These are phyloP conservation scores for Acanthosoma haemorrhoidale DNA, from an alignment of 2,888 invertebrate species.

Conservation along the genomic window DNA sequence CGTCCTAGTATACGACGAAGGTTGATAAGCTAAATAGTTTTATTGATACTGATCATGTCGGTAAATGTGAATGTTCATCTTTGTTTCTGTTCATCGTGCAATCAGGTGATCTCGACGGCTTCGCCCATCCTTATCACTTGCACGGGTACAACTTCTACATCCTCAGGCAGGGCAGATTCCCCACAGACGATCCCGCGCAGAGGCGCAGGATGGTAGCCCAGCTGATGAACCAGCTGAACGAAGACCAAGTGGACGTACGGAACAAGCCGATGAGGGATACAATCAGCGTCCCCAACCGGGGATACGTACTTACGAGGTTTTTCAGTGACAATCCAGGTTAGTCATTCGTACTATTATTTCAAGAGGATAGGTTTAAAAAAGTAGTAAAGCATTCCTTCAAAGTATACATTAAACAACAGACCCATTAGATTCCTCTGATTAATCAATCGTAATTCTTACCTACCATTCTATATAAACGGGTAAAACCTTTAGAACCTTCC, in stretches of 20 bases:
- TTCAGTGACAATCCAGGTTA: constrained; percentile 54
- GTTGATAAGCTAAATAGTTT: constrained; percentile 46
- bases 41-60: neutral
- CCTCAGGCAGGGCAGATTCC: constrained; percentile 45
- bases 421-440: too few species aligned
- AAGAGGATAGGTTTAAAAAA: too few species aligned
- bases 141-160: constrained; percentile 56
- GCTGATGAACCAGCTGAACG: neutral
- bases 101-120: neutral
- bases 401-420: too few species aligned
- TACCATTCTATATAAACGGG: too few species aligned
- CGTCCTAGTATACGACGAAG: constrained; percentile 67
- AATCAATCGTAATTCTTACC: too few species aligned
- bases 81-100: neutral
- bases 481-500: too few species aligned
- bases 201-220: neutral
- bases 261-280: constrained; percentile 67
- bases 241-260: constrained; percentile 47
- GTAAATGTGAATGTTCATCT: neutral
- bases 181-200: neutral
- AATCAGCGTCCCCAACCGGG: constrained; percentile 59
- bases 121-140: constrained; percentile 56
- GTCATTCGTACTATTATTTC: constrained; percentile 51
- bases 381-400: too few species aligned
- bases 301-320: constrained; percentile 54